Conservation (phyloP, 2,888 invertebrate genomes). For the Ormyrus labotus region DNA sequence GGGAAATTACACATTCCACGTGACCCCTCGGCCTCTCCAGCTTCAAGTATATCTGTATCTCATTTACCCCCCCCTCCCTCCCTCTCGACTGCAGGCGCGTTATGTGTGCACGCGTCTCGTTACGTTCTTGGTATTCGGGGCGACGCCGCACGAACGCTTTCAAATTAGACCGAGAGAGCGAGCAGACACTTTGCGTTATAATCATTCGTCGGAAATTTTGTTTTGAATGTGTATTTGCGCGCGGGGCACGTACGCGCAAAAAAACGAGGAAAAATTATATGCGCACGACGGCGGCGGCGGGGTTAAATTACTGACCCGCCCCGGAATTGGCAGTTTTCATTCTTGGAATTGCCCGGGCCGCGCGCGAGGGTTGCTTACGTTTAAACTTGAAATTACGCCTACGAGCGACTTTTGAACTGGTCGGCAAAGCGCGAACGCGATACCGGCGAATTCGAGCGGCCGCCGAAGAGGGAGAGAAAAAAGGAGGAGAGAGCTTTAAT, state of each 20-base stretch:
- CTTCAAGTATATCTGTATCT: constrained; percentile 44
- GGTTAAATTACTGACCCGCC: neutral
- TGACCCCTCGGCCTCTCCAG: constrained; percentile 33
- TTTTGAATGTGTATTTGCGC: neutral
- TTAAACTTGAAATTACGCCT: constrained; percentile 14
- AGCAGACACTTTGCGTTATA: constrained; percentile 33
- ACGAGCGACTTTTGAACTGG: no score
- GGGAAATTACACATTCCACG: constrained; percentile 57
- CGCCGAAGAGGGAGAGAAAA: no score
- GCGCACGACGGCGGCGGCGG: no score
- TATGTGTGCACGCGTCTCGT: constrained; percentile 41
- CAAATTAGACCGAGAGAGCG: constrained; percentile 34
- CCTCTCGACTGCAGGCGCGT: neutral
- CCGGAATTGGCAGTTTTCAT: constrained; percentile 21
- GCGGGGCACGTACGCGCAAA: neutral
- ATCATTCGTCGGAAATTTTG: constrained; percentile 26
- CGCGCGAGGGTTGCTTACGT: neutral
- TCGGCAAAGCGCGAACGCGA: no score
- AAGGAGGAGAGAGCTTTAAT: neutral
- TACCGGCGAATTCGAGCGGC: no score
- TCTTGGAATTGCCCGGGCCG: neutral
- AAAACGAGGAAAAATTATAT: neutral
- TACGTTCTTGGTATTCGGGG: constrained; percentile 47
- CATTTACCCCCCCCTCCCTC: constrained; percentile 18
- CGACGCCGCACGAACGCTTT: constrained; percentile 42